Base-by-base conservation (phyloP, 2,888 invertebrate genomes). In the Hydroisotoma schaefferi region DNA sequence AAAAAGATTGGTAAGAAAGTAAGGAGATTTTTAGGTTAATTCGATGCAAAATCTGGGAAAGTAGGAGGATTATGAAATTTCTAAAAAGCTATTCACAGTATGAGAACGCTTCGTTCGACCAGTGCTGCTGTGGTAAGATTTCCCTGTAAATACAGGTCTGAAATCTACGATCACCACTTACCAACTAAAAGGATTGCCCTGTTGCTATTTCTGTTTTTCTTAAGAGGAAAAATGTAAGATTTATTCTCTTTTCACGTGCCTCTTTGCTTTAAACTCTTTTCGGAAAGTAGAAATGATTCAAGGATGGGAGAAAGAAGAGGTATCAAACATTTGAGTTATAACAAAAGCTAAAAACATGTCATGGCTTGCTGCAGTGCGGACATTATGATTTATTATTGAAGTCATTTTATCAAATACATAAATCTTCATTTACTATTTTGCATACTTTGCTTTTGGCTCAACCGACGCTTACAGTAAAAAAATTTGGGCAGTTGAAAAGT, bases 331-430 rank as follows among this genome's bases (percentile, higher is more conserved):
- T 10, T 33, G 33, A 15, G 15, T 15, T 33, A 15, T 8, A 33
- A 10, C 8, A 33, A 33, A 33, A 15, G 8, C 33, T 10, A 10
- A 33, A 33, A 15, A 8, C 33, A 18, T 23, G 47, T 8, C 25
- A 47, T 49, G 49, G 28, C 18, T 49, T 52, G 37, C 52, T 52
- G 52, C 52, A 52, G 48, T 54, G 59, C 46, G 48, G 59, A 59
- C 59, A 54, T 22, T 23, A 54, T 59, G 59, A 59, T 59, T 59
- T 59, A 59, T 59, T 59, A 53, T 26, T 59, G 53, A 48, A 43
- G 47, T 53, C 44, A 59, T 53, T 59, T 59, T 59, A 54, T 59
- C 59, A 59, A 53, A 59, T 59, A 54, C 59, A 59, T 59, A 59
- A 59, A 59, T 59, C 59, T 59, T 48, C 40, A 54, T 59, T 59